Conservation (phyloP, 2,888 invertebrate genomes). For the Heliconius hortense region DNA sequence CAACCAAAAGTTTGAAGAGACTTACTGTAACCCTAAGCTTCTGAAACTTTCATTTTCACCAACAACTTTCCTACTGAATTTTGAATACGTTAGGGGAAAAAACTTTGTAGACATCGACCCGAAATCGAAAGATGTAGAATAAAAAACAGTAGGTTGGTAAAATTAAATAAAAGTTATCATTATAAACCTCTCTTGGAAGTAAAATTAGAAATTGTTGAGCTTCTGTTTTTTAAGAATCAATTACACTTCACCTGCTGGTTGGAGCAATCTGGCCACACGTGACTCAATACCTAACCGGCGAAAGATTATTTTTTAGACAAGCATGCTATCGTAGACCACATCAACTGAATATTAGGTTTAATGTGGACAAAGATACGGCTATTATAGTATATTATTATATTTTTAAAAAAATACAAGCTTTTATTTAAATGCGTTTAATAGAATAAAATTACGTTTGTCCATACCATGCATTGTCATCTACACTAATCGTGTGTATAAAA, state of each 20-base stretch:
- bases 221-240: neutral
- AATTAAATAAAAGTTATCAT: neutral
- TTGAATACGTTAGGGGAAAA: constrained; percentile 13
- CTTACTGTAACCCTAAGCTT: constrained; percentile 18
- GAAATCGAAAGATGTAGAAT: neutral
- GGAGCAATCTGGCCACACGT: neutral
- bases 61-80: constrained; percentile 20
- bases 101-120: constrained; percentile 16
- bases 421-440: too few species aligned
- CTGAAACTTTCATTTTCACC: constrained; percentile 12
- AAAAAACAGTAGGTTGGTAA: neutral
- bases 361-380: too few species aligned
- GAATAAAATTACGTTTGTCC: too few species aligned
- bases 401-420: too few species aligned
- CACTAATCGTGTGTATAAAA: too few species aligned
- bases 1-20: constrained; percentile 14
- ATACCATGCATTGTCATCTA: too few species aligned
- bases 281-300: neutral
- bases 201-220: neutral
- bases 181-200: neutral
- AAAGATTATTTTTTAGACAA: too few species aligned
- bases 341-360: too few species aligned
- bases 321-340: too few species aligned
- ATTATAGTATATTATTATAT: too few species aligned
- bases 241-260: neutral